Base-by-base conservation (phyloP, 2,888 invertebrate species). In the Amiota communis region DNA sequence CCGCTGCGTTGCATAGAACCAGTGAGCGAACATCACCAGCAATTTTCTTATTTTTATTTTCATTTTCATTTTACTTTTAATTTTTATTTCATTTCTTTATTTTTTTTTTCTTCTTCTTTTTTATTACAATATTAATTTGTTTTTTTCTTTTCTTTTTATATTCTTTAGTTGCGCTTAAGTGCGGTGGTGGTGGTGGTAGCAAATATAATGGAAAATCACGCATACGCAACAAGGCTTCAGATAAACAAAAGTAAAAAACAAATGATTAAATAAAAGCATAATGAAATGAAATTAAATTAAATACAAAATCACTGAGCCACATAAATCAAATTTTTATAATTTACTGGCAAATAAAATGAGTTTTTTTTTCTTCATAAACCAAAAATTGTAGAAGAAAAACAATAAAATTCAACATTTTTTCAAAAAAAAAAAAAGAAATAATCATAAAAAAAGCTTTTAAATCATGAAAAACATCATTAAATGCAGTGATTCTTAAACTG, bases 261-360 rank as follows among this genome's bases (percentile, higher is more conserved):
- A 59, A 59, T 59, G 11, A n/a, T 20, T 17, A 59, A 59, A 59
- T 10, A 17, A 17, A 57, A 11, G 57, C 1, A 23, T 2, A 23
- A 23, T 23, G 23, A 2, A 23, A 23, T 23, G 23, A 57, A 57
- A 10, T 10, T 1, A 57, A 57, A 17, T n/a, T 17, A 59, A 59
- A 17, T 59, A n/a, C 15, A 17, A 20, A 20, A 11, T 17, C 59
- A 11, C n/a, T 23, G 23, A 17, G 36, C 36, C 49, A 48, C 65
- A 68, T 68, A 68, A 68, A 68, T 68, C 67, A 53, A 51, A 68
- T 36, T 36, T 2, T 36, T 36, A 68, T 53, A 68, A 68, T 68
- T 68, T 68, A 68, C 67, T 68, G 53, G 23, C 13, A 36, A 11
- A 36, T 36, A 36, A 36, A 36, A 36, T 6, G 6, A 36, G 2